Evolutionary conservation across 1,140 invertebrate species (phyloP), one percentile per base, ranked within the genome.

Genomic region (Ceratina calcarata): DNA sequence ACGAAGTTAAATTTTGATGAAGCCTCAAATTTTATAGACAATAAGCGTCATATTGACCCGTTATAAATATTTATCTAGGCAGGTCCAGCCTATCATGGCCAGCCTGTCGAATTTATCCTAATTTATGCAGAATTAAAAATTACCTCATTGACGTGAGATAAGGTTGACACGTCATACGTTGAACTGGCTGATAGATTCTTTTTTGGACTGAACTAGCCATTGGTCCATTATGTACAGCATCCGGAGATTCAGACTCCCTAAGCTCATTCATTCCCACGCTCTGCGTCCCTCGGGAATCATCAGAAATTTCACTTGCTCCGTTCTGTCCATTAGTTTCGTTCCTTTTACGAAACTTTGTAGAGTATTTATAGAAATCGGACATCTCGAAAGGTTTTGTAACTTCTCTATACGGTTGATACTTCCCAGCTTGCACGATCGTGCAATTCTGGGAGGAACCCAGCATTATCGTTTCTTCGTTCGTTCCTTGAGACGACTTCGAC

Each of bases 281-380:
- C 45, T 69, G 27, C 84, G 73, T 1, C 49, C 49, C 65, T 3
- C 67, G 55, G 51, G 60, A 53, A 18, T 86, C 82, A n/a, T 84
- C 69, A 10, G 75, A 77, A 6, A 20, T 61, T 10, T 84, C 74
- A 20, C 55, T 79, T 10, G 81, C 69, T 51, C 60, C n/a, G 57
- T 64, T 89, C 45, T 82, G 81, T 8, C 71, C 64, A 2, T 24
- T 68, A 0, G 75, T 79, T 78, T 91, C 91, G 7, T 90, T 91
- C 88, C 92, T 93, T 94, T 97, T 96, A 24, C 97, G 94, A 91
- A 96, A 98, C 89, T 98, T 98, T 37, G 97, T 98, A 66, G 98
- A 98, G 90, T 99, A 99, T 92, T 99, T 99, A 92, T 99, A 99
- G 93, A 98, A 99, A 91, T 99, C 98, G 0, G 97, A 96, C 96